These are phyloP conservation scores for Drosophila obscura DNA, from an alignment of 1,140 invertebrate genomes.

Conservation along the genomic window DNA sequence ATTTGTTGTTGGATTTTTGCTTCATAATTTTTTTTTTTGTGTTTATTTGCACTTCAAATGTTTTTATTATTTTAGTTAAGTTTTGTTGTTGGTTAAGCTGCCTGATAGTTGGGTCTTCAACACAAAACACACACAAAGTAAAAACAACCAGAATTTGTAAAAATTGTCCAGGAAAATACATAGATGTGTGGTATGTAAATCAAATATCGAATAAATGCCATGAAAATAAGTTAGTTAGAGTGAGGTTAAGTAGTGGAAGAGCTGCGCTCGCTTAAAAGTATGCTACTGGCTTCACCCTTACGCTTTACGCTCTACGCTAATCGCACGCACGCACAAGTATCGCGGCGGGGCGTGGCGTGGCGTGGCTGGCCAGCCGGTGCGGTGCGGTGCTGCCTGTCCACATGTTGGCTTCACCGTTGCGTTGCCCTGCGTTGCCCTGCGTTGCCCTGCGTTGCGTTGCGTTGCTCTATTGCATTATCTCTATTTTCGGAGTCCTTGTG, in stretches of 20 bases:
- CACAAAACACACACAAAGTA: slow-evolving; percentile 27
- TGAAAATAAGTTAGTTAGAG: too few species aligned
- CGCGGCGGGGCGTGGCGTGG: too few species aligned
- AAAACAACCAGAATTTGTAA: slow-evolving; percentile 36
- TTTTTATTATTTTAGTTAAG: neutral
- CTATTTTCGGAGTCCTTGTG: too few species aligned
- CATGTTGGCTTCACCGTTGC: too few species aligned
- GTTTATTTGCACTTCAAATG: slow-evolving; percentile 26
- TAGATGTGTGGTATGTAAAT: slow-evolving; percentile 21
- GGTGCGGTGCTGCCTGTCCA: too few species aligned
- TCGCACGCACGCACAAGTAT: too few species aligned
- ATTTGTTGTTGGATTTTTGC: slow-evolving; percentile 63
- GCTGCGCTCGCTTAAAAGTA: slow-evolving; percentile 33
- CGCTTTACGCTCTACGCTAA: too few species aligned
- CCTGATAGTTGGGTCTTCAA: slow-evolving; percentile 38
- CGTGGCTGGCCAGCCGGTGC: too few species aligned
- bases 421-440: too few species aligned
- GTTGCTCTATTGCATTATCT: too few species aligned
- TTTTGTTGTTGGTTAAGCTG: slow-evolving; percentile 18
- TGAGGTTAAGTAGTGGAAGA: neutral
- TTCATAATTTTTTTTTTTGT: slow-evolving; percentile 12
- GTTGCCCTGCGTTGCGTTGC: too few species aligned
- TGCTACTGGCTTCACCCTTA: neutral
- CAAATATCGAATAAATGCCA: slow-evolving; percentile 9
- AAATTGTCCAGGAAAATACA: slow-evolving; percentile 28